A percentile compares a stretch with the other conserved stretches of the same genome.
phyloP scores from a whole-genome alignment of 2,113 vertebrate species.

The Melanostigma gelatinosum region DNA sequence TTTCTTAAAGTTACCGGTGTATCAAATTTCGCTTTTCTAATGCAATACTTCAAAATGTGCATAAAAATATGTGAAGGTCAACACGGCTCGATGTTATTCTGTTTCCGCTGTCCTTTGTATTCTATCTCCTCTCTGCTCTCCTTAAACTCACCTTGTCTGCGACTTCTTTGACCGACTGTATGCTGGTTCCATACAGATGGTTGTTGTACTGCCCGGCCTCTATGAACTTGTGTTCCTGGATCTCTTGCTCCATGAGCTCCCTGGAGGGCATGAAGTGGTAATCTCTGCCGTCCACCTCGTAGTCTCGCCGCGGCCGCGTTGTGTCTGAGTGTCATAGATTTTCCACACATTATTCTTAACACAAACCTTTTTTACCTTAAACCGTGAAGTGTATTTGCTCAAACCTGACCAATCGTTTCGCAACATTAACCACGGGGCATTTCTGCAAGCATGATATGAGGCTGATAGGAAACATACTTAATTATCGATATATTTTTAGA shows the following conservation, averaged over 20 bases:
- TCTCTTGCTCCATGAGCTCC: constrained; percentile 98
- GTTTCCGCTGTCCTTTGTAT: background rate
- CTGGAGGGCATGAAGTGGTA: constrained; percentile 98
- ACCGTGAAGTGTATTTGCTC: too few relatives aligned
- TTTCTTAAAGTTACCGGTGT: too few relatives aligned
- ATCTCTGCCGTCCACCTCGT: constrained; percentile 95
- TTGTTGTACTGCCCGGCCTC: constrained; percentile 99
- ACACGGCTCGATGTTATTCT: background rate
- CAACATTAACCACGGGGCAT: too few relatives aligned
- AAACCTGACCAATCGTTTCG: too few relatives aligned
- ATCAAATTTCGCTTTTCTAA: background rate
- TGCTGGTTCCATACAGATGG: constrained; percentile 97
- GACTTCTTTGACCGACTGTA: constrained; percentile 95
- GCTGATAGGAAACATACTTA: too few relatives aligned
- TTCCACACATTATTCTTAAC: background rate
- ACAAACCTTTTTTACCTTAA: background rate
- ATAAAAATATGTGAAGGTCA: background rate
- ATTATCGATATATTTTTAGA: too few relatives aligned
- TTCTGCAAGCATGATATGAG: background rate
- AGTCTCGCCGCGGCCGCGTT: constrained; percentile 95
- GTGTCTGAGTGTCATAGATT: constrained; percentile 85
- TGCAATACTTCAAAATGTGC: background rate
- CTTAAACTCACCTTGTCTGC: constrained; percentile 90
- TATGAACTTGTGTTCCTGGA: constrained; percentile 98
- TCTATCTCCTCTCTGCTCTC: background rate